Percentiles rank a stretch among this genome's conserved stretches.
phyloP scores from a whole-genome alignment of 2,888 invertebrate genomes.

The Eulithis testata region DNA sequence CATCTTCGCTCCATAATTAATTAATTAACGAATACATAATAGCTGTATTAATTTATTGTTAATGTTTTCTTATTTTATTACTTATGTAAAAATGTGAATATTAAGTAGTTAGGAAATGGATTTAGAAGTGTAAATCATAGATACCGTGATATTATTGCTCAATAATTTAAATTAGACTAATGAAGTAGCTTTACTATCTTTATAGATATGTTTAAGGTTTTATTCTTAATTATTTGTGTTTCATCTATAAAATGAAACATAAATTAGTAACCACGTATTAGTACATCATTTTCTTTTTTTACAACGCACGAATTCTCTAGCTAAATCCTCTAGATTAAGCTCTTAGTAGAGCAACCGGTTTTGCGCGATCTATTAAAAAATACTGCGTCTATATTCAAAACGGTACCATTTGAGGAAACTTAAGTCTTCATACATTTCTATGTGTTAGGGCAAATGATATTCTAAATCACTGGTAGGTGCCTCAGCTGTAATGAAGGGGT shows the following conservation, averaged over 20 bases:
- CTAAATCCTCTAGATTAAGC: no score
- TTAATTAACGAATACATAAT: slow-evolving; percentile 76
- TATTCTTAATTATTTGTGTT: slow-evolving; percentile 53
- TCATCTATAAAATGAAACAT: slow-evolving; percentile 38
- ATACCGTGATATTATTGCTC: slow-evolving; percentile 68
- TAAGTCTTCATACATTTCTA: background rate
- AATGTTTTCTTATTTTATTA: slow-evolving; percentile 67
- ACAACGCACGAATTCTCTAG: no score
- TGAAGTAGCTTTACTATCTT: slow-evolving; percentile 58
- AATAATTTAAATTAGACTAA: slow-evolving; percentile 74
- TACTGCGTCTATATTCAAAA: background rate
- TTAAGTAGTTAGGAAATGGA: slow-evolving; percentile 64
- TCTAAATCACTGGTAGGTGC: slow-evolving; percentile 21
- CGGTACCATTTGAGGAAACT: background rate
- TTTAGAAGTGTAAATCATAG: slow-evolving; percentile 65
- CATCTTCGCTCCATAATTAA: slow-evolving; percentile 74
- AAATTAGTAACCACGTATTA: background rate
- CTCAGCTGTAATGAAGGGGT: slow-evolving; percentile 75
- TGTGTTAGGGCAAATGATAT: background rate
- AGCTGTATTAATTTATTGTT: slow-evolving; percentile 67
- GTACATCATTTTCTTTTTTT: background rate
- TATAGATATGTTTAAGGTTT: slow-evolving; percentile 41
- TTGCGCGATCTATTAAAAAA: no score
- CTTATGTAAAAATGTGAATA: slow-evolving; percentile 63
- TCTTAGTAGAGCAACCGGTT: no score